These are phyloP conservation scores for Psilopsiagon aurifrons DNA, from an alignment of 2,113 vertebrate genomes.

Conservation along the genomic window DNA sequence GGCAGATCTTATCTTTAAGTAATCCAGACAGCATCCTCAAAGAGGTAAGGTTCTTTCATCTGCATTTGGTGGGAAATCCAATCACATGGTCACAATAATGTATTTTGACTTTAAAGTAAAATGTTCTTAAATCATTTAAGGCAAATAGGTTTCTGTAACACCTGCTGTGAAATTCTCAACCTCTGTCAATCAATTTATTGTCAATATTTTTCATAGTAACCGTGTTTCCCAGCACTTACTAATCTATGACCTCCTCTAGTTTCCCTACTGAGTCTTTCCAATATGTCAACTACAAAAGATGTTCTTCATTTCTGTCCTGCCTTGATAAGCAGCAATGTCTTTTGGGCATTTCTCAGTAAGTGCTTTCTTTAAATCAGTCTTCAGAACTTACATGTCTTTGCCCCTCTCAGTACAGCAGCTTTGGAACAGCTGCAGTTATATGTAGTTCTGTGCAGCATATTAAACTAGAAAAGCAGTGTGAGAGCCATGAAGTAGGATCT, in stretches of 20 bases:
- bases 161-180: background rate
- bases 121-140: background rate
- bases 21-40: background rate
- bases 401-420: background rate
- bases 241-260: background rate
- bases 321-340: background rate
- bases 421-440: background rate
- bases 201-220: background rate
- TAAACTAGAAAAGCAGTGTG: background rate
- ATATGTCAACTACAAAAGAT: background rate
- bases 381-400: background rate
- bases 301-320: background rate
- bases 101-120: background rate
- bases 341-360: background rate
- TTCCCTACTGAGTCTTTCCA: background rate
- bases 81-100: background rate
- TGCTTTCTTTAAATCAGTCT: background rate
- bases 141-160: background rate
- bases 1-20: background rate
- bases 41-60: background rate
- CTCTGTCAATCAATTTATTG: background rate
- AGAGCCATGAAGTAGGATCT: background rate
- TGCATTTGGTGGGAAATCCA: background rate
- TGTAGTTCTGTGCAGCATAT: background rate
- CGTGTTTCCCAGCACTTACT: background rate